Evolutionary conservation across 2,797 vertebrate genomes (phyloP), one percentile per base, ranked within the genome.

Genomic region (Malacoctenus gilli): DNA sequence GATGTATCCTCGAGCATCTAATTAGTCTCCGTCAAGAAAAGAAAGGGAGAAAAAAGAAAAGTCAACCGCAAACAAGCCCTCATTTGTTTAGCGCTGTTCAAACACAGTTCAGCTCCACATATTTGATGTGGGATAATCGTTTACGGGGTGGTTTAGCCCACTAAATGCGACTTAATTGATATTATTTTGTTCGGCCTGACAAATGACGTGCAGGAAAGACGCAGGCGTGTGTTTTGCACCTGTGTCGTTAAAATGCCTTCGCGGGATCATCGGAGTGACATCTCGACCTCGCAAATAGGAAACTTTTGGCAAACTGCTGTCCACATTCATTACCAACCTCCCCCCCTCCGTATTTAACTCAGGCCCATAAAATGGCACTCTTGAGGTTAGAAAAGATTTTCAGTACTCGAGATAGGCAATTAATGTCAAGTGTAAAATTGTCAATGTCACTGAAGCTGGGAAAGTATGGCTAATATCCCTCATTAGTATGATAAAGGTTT

Each of bases 391-490:
- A 79, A 80, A 83, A 77, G 52, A 80, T 81, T 82, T 86, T 58
- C 66, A 44, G 72, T 57, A 52, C 75, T 89, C 82, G 74, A 84
- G 77, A 88, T 81, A 85, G 71, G 84, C 88, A 89, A 91, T 91
- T 91, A 90, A 78, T 78, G 90, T 88, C 86, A 89, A 90, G 89
- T 85, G 79, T 88, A 89, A 90, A 91, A 90, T 87, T 89, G 87
- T 84, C 87, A 85, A 71, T 61, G 72, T 67, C 56, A 51, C 81
- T 82, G 83, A 77, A 77, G 82, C 77, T 68, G 71, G 58, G 64
- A 71, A 84, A 86, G 76, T 75, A 77, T 80, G 72, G 84, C 67
- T 86, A 87, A 90, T 89, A 87, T 80, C 66, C 77, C 86, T 87
- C 77, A 81, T 88, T 90, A 87, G 80, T 70, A 68, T 80, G 72